A percentile compares a stretch with the other conserved stretches of the same genome.
These are phyloP conservation scores for Entelurus aequoreus DNA, from an alignment of 2,113 vertebrate species.

Conservation along the genomic window DNA sequence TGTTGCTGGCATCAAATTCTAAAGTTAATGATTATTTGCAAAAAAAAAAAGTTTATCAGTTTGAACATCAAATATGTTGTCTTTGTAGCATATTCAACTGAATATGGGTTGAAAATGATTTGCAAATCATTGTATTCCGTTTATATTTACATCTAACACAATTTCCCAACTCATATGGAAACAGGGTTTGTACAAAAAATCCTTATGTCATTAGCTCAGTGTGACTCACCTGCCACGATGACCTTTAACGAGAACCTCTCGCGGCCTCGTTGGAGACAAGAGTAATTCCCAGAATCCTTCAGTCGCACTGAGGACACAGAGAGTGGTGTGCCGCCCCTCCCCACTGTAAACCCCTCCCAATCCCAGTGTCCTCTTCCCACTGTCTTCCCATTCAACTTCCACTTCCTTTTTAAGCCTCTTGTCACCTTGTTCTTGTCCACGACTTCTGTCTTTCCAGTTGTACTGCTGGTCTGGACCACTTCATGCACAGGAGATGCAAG, in stretches of 20 bases:
- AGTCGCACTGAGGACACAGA: conserved; percentile 36
- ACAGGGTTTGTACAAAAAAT: no score
- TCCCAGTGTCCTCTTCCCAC: conserved; percentile 22
- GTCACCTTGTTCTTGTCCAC: conserved; percentile 17
- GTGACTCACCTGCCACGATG: conserved; percentile 55
- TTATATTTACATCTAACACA: no score
- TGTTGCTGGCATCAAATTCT: no score
- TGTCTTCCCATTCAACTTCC: conserved; percentile 48
- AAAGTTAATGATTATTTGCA: no score
- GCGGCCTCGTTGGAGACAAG: conserved; percentile 52
- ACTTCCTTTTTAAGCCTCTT: conserved; percentile 30
- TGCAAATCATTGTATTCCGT: no score
- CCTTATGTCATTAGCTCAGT: no score
- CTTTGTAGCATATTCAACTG: no score
- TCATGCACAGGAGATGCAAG: background rate
- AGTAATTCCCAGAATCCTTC: conserved; percentile 63
- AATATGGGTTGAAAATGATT: no score
- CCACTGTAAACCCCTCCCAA: conserved; percentile 1
- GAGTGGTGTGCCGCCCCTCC: conserved; percentile 26
- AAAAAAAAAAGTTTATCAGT: no score
- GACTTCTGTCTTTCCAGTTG: background rate
- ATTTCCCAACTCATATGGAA: no score
- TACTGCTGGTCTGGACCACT: conserved; percentile 1
- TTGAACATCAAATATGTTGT: no score
- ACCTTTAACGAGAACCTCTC: conserved; percentile 56